Conservation (phyloP, 2,888 invertebrate species). For the Tuberolachnus salignus region DNA sequence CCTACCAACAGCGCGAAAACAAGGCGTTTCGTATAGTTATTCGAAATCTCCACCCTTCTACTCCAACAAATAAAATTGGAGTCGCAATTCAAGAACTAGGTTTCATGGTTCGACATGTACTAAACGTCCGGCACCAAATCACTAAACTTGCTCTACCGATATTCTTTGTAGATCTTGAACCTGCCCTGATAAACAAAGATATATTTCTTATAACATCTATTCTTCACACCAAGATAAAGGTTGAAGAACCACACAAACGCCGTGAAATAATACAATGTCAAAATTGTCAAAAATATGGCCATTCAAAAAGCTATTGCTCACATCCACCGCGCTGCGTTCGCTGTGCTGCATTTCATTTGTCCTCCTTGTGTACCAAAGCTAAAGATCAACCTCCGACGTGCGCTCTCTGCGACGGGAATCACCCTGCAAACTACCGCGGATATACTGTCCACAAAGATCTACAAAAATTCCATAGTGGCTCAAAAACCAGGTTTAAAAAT, state of each 20-base stretch:
- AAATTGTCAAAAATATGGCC: background rate
- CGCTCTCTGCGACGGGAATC: background rate
- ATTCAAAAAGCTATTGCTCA: background rate
- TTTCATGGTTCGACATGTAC: background rate
- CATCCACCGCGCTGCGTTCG: background rate
- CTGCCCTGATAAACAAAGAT: background rate
- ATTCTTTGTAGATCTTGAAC: constrained; percentile 7
- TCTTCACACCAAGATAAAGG: background rate
- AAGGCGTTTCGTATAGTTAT: background rate
- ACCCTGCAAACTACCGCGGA: background rate
- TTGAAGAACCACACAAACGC: too few species aligned
- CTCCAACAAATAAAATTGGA: constrained; percentile 1
- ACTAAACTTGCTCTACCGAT: background rate
- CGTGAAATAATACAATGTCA: background rate
- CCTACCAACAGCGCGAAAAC: background rate
- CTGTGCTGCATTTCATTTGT: background rate
- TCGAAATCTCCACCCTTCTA: background rate
- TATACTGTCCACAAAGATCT: too few species aligned
- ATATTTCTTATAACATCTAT: background rate
- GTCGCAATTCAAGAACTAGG: background rate
- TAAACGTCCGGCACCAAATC: background rate
- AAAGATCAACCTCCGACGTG: background rate
- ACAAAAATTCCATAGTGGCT: too few species aligned
- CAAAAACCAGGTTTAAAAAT: too few species aligned
- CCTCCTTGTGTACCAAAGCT: background rate